phyloP scores from a whole-genome alignment of 2,888 invertebrate species.

The Chrysotoxum bicinctum region DNA sequence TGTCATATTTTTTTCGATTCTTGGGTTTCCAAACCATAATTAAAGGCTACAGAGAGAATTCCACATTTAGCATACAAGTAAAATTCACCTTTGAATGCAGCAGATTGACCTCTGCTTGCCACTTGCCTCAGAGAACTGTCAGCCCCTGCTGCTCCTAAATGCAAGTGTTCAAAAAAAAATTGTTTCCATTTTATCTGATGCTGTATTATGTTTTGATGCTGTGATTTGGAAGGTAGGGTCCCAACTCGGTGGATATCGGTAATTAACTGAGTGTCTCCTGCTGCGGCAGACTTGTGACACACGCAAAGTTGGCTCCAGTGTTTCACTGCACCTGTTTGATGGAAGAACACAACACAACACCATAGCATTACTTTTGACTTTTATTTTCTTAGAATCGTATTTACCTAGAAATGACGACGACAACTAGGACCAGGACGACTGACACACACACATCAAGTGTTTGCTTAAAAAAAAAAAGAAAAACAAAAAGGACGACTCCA shows the following conservation, averaged over 20 bases:
- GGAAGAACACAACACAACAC: not conserved
- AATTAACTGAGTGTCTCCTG: conserved; percentile 49
- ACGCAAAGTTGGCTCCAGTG: conserved; percentile 57
- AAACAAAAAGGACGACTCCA: too few species aligned
- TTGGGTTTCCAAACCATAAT: not conserved
- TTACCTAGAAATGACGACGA: not conserved
- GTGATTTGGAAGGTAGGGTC: conserved; percentile 40
- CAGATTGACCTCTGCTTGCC: conserved; percentile 41
- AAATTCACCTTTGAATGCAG: conserved; percentile 8
- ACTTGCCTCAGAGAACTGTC: conserved; percentile 9
- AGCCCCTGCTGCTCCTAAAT: conserved; percentile 16
- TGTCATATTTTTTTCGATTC: too few species aligned
- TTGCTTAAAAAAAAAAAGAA: conserved; percentile 38
- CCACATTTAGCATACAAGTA: not conserved
- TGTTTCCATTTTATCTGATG: conserved; percentile 49
- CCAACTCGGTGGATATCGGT: conserved; percentile 47
- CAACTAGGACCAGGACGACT: not conserved
- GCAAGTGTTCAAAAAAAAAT: conserved; percentile 15
- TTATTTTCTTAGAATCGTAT: conserved; percentile 11
- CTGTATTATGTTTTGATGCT: conserved; percentile 22
- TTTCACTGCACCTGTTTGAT: conserved; percentile 53
- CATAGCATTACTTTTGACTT: not conserved
- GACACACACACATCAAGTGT: conserved; percentile 3
- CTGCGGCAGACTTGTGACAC: conserved; percentile 65
- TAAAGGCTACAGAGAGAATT: not conserved